Base-by-base conservation (phyloP, 2,113 vertebrate genomes). In the Proteles cristata region DNA sequence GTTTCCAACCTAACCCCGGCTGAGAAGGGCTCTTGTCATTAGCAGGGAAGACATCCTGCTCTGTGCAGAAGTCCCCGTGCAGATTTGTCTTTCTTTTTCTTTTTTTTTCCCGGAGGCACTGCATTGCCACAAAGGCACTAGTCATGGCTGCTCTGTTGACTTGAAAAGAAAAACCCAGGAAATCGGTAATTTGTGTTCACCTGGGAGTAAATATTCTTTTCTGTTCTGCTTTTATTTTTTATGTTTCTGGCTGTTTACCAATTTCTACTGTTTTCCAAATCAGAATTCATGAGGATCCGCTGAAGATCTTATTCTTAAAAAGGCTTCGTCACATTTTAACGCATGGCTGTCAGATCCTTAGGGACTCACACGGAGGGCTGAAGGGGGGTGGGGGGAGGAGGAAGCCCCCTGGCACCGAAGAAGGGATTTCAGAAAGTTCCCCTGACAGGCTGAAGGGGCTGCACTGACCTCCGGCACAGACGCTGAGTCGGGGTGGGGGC, bases 381-480 rank as follows among this genome's bases (percentile, higher is more conserved):
- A 97, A 76, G 35, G 88, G 96, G 95, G 93, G 80, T 86, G 63
- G 55, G 55, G 2, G 55, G 55, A 81, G 96, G 66, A 94, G 96
- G 91, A 95, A 96, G 58, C 16, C 86, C 90, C 92, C 68, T 55
- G 88, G 66, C 33, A 74, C 39, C 39, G 93, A 97, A 58, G 93
- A 53, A 94, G 48, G 53, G 96, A 82, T 97, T 97, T 97, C 73
- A 83, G 79, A 83, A 98, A 98, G 74, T 97, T 98, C 98, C 91
- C 93, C 88, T 79, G 90, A 76, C 97, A 98, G 26, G 82, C 97
- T 96, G 26, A 93, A 98, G 92, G 94, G 96, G 96, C 73, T 77
- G 88, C 33, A n/a, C 98, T 96, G 97, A 98, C 92, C 93, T 98
- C 93, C 97, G 98, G 89, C 97, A 93, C 93, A 80, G 97, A 97